Percentiles rank a stretch among this genome's conserved stretches.
Evolutionary conservation across 2,797 vertebrate genomes (phyloP).

Genomic region (Rhincodon typus): DNA sequence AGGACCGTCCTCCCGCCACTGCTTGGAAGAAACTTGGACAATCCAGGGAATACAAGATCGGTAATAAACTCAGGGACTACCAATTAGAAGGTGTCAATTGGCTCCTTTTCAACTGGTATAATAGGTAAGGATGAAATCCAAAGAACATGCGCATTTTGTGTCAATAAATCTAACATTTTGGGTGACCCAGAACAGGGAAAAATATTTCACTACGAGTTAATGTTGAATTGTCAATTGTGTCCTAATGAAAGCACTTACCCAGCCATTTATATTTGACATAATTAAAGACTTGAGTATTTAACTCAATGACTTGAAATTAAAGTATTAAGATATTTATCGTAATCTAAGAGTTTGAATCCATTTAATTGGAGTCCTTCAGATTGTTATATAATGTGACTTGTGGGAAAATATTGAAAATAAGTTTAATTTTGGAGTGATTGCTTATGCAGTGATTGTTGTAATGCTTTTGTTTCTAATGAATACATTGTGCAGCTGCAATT

Average conservation of each 20-base stretch:
- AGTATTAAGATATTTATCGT: not conserved
- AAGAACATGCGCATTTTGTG: not conserved
- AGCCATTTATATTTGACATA: no score
- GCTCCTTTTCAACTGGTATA: slow-evolving; percentile 99
- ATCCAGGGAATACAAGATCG: slow-evolving; percentile 90
- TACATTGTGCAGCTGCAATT: not conserved
- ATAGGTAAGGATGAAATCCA: slow-evolving; percentile 67
- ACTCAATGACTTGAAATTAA: no score
- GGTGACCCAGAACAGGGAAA: not conserved
- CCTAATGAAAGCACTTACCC: not conserved
- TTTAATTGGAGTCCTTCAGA: not conserved
- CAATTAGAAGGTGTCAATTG: slow-evolving; percentile 98
- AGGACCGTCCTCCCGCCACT: slow-evolving; percentile 89
- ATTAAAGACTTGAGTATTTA: not conserved
- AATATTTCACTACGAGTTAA: not conserved
- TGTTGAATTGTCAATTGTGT: not conserved
- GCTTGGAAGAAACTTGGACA: slow-evolving; percentile 94
- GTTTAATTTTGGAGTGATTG: not conserved
- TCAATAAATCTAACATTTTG: not conserved
- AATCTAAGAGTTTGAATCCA: not conserved
- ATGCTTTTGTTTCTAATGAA: not conserved
- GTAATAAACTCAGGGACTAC: slow-evolving; percentile 98
- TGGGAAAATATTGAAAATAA: not conserved
- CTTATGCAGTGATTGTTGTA: not conserved
- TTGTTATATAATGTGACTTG: not conserved